These are phyloP conservation scores for Onychomys arenicola DNA, from an alignment of 2,797 vertebrate genomes.

Conservation along the genomic window DNA sequence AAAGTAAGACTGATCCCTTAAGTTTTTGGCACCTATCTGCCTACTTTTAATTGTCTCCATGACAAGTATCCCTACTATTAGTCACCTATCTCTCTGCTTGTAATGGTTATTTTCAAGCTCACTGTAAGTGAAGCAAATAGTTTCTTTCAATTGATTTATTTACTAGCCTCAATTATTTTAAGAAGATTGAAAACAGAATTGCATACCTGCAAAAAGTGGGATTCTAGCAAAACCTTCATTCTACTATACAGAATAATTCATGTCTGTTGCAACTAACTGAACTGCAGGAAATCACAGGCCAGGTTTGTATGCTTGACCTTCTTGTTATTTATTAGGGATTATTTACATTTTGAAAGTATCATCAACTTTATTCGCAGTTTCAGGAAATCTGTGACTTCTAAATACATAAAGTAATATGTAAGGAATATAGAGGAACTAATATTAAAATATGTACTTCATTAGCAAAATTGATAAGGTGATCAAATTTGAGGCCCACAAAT, in stretches of 20 bases:
- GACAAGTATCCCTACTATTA: neutral
- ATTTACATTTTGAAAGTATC: conserved; percentile 12
- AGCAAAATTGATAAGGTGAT: neutral
- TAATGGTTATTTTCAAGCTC: neutral
- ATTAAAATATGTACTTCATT: conserved; percentile 45
- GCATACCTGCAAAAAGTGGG: neutral
- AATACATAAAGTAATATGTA: conserved; percentile 27
- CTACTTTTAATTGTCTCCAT: neutral
- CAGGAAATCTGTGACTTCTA: neutral
- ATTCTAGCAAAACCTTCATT: neutral
- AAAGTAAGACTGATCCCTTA: neutral
- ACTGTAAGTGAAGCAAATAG: neutral
- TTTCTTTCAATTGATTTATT: neutral
- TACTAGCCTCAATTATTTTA: neutral
- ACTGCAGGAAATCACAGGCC: neutral
- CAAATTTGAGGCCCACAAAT: conserved; percentile 1
- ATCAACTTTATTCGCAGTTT: neutral
- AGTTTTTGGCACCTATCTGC: neutral
- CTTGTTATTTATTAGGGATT: neutral
- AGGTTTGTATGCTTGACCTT: neutral
- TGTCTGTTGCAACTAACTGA: conserved; percentile 21
- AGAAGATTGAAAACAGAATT: neutral
- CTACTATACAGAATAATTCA: neutral
- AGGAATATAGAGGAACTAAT: neutral
- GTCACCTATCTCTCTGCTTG: neutral